Base-by-base conservation (phyloP, 2,888 invertebrate species). In the Cheilosia urbana region DNA sequence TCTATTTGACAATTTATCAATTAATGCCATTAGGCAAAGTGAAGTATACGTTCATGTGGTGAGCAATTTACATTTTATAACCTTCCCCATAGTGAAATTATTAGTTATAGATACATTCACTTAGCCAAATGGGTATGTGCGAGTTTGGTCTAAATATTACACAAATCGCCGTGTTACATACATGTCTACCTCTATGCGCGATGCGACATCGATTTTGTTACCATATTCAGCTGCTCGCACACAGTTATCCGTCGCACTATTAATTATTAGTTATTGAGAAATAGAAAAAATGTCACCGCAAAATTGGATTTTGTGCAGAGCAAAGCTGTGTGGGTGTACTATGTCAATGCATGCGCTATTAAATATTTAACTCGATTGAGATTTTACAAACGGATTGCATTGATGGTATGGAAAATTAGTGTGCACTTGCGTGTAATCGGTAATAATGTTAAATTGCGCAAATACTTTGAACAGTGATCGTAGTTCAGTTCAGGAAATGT, bases 1-100 rank as follows among this genome's bases (percentile, higher is more conserved):
- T 53, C 57, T 69, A 71, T 80, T 79, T 79, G 80, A 76, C 80
- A 84, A 80, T 84, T 84, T 84, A 71, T 75, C 80, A 79, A 80
- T 84, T 84, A 84, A 80, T 80, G 49, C 19, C 55, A 71, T 84
- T 84, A 84, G 65, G 76, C 66, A 75, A 79, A 76, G 75, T 71
- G 65, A 69, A 53, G 63, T 77, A 47, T 77, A 47, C 21, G 47
- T 53, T 55, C 30, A 49, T 42, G 37, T 21, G 63, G 63, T 30
- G 47, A 17, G 73, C 75, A 79, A 84, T 84, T 79, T 75, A 63
- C 45, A 79, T 84, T 84, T 69, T 69, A 79, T 65, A 84, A 69
- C 84, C 79, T 71, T 71, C 63, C 65, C 13, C 19, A 37, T 37
- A 6, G 45, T 24, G 45, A 84, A 75, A 84, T 79, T 84, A 80